Base-by-base conservation (phyloP, 1,140 invertebrate genomes). In the Eufriesea mexicana region DNA sequence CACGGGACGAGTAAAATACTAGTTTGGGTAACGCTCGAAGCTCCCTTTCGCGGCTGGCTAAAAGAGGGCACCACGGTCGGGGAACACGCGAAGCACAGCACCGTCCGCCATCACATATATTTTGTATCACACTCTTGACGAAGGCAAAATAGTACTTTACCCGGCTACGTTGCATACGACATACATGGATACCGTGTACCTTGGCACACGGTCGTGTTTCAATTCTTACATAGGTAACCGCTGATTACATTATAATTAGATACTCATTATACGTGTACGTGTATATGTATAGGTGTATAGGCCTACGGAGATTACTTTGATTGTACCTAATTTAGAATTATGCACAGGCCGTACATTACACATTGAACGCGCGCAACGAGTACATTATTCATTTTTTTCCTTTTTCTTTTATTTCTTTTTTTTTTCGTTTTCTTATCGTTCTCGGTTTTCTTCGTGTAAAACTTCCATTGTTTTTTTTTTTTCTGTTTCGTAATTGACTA, bases 301-400 rank as follows among this genome's bases (percentile, higher is more conserved):
- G 67, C 83, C 87, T 88, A 89, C 79, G 72, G 57, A 83, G 71
- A 81, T 89, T 86, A 89, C 64, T 86, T 84, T 68, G 80, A 85
- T 86, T 80, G 84, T 89, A 88, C 47, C 86, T 89, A 89, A 89
- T 89, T 89, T 89, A 89, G 88, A 89, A 89, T 89, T 86, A 89
- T 88, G 84, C 84, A 84, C 86, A 88, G 88, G 88, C 79, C 88
- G 75, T 88, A 88, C 80, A 86, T 86, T 78, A 73, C 74, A 89
- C 86, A 88, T 84, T 70, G 82, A 87, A 62, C 45, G 42, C 62
- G 49, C 59, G 73, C 25, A 61, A 79, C 51, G 42, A 55, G 76
- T 77, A 45, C 16, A 35, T 5, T 54, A 20, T n/a, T 57, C 9
- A 1, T 1, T 54, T 7, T 55, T 10, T 16, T 81, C 72, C 18